Evolutionary conservation across 2,113 vertebrate genomes (phyloP).

Genomic region (Eleginops maclovinus): DNA sequence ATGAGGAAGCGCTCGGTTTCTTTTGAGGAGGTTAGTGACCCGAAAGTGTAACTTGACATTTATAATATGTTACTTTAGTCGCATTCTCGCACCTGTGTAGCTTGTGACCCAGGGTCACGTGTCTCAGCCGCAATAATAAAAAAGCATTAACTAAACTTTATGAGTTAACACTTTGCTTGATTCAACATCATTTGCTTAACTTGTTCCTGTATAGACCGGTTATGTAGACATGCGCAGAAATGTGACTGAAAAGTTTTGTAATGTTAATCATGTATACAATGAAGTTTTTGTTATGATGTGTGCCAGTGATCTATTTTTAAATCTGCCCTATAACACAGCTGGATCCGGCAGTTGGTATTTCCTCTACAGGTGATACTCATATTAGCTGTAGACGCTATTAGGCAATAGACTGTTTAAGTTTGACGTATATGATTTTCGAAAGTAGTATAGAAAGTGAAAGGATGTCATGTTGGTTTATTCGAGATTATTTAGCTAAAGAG

Average conservation of each 20-base stretch:
- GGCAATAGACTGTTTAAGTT: too few relatives aligned
- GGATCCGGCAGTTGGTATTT: background rate
- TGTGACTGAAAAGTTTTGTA: background rate
- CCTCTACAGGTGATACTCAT: background rate
- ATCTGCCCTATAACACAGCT: background rate
- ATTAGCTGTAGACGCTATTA: background rate
- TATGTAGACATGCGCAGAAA: background rate
- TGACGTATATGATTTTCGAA: too few relatives aligned
- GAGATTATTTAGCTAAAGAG: background rate
- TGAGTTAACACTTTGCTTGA: background rate
- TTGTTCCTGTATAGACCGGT: background rate
- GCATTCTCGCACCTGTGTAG: conserved; percentile 32
- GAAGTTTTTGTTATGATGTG: background rate
- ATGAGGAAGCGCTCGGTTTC: background rate
- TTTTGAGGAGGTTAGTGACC: conserved; percentile 42
- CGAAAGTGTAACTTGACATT: background rate
- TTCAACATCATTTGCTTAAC: background rate
- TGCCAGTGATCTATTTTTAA: background rate
- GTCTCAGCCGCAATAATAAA: conserved; percentile 12
- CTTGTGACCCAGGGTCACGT: conserved; percentile 29
- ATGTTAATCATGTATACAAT: background rate
- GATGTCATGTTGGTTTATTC: background rate
- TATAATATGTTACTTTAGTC: background rate
- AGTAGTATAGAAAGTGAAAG: background rate
- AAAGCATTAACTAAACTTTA: background rate